Percentiles rank a stretch among this genome's conserved stretches.
Evolutionary conservation across 2,888 invertebrate species (phyloP).

Genomic region (Dastarcus helophoroides): DNA sequence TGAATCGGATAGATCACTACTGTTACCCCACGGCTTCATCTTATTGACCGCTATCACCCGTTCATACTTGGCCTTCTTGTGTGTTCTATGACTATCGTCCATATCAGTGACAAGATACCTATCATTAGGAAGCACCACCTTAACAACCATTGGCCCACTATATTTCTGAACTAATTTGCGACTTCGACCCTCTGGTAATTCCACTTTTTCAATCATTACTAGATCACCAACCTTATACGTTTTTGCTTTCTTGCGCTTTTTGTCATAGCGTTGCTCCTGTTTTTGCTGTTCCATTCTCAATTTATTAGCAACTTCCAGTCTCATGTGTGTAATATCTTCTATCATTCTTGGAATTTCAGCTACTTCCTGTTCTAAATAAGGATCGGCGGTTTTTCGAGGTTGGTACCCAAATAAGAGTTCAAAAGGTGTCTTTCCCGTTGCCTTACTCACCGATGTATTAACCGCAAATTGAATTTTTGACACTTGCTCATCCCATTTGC

Average conservation of each 20-base stretch:
- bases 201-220: too few species aligned
- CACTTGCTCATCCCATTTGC: conserved; percentile 27
- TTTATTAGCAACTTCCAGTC: conserved; percentile 3
- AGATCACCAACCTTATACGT: conserved; percentile 6
- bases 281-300: neutral
- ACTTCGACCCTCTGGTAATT: too few species aligned
- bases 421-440: conserved; percentile 5
- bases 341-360: neutral
- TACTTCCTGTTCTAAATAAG: conserved; percentile 5
- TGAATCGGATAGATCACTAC: neutral
- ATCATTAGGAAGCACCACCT: too few species aligned
- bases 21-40: conserved; percentile 11
- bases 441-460: conserved; percentile 19
- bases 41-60: conserved; percentile 15
- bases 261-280: conserved; percentile 6
- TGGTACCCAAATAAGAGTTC: conserved; percentile 4
- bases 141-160: too few species aligned
- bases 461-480: conserved; percentile 23
- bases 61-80: conserved; percentile 12
- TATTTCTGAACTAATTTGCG: too few species aligned
- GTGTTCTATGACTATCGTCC: too few species aligned
- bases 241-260: conserved; percentile 5
- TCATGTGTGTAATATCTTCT: neutral
- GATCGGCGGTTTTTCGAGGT: conserved; percentile 2
- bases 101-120: too few species aligned